Conservation (phyloP, 2,113 vertebrate species). For the Myrmecobius fasciatus region DNA sequence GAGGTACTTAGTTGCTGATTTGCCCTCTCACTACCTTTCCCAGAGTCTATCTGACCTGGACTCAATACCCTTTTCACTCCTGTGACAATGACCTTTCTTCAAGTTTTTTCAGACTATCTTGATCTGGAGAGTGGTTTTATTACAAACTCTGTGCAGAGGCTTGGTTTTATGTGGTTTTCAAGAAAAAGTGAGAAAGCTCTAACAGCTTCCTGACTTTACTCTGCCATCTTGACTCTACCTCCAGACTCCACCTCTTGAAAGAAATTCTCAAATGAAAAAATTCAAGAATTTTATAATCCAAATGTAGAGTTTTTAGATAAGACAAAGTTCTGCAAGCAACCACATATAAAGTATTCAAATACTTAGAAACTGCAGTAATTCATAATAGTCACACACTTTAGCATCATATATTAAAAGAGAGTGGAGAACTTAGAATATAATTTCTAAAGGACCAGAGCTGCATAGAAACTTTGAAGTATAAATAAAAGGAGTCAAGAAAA, state of each 20-base stretch:
- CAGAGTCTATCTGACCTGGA: too few relatives aligned
- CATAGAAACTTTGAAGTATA: background rate
- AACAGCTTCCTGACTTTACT: too few relatives aligned
- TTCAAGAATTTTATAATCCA: background rate
- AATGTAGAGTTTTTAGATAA: background rate
- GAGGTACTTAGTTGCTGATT: too few relatives aligned
- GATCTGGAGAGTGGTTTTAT: too few relatives aligned
- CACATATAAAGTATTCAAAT: background rate
- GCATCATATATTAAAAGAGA: background rate
- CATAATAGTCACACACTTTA: background rate
- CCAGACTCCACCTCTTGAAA: background rate
- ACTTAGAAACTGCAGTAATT: background rate
- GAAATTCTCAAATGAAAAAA: background rate
- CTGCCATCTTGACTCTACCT: too few relatives aligned
- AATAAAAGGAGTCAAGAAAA: background rate
- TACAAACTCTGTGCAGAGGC: too few relatives aligned
- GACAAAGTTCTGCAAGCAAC: background rate
- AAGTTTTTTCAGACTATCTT: too few relatives aligned
- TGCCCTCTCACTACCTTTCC: too few relatives aligned
- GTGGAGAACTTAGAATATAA: background rate
- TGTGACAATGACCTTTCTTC: too few relatives aligned
- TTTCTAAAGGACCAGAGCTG: background rate
- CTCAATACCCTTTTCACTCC: too few relatives aligned
- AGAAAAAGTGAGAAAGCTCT: too few relatives aligned
- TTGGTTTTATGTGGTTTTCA: too few relatives aligned